Base-by-base conservation (phyloP, 2,797 vertebrate genomes). In the Sebastes matsubarae region DNA sequence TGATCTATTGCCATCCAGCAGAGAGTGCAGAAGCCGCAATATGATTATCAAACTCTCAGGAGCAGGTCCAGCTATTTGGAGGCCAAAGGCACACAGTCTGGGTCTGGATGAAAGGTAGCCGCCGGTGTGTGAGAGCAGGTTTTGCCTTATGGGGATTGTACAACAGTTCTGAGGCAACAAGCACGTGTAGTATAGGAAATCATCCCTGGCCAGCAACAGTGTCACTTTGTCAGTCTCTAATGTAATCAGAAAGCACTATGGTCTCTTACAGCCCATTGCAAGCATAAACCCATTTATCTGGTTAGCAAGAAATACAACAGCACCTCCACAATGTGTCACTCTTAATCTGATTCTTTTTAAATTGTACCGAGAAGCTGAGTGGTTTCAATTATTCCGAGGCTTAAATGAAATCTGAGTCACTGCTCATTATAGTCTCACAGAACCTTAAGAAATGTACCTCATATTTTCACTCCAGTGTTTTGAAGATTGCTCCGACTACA, bases 31-130 rank as follows among this genome's bases (percentile, higher is more conserved):
- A 89, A 79, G 75, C 67, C 57, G 73, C 58, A 89, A 82, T 70
- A 81, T 87, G 80, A 92, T 92, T 88, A 89, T 80, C 79, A 86
- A 83, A 72, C 82, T 81, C 77, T 80, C 69, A 82, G 82, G 77
- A 88, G 67, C 69, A 72, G 55, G 65, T 83, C 79, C 77, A 80
- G 79, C 79, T 71, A 83, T 86, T 88, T 68, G 74, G 71, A 82
- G 73, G 85, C 72, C 82, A 92, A 82, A 85, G 73, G 71, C 84
- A 78, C 64, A 86, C 36, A 63, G 68, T 54, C 73, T 66, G 60
- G 77, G 68, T 71, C 36, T 68, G 5, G 82, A 77, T 84, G 57
- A 91, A 86, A 91, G 72, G 66, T 61, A 75, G 61, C 64, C 27
- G 8, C 58, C 79, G 60, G 38, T 82, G 74, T 81, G 79, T 42